Percentiles rank a stretch among this genome's conserved stretches.
Conservation (phyloP, 2,888 invertebrate species). For the Dastarcus helophoroides region DNA sequence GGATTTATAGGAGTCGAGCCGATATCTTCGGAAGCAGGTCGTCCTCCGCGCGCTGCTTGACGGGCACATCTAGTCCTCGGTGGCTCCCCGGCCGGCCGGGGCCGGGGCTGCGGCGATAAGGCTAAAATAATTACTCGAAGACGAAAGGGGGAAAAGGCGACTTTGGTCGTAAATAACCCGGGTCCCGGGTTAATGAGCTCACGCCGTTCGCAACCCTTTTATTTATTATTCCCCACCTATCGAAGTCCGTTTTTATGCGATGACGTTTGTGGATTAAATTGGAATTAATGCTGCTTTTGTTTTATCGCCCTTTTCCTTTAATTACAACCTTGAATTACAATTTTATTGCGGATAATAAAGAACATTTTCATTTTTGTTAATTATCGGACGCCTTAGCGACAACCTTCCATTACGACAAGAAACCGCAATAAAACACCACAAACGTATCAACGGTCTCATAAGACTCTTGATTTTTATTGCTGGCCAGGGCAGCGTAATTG, state of each 20-base stretch:
- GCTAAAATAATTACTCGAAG: slow-evolving; percentile 26
- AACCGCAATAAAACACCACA: no score
- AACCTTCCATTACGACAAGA: no score
- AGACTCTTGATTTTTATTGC: no score
- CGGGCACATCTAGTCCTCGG: slow-evolving; percentile 14
- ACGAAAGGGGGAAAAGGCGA: slow-evolving; percentile 15
- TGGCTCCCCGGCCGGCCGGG: no score
- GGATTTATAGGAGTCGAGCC: slow-evolving; percentile 23
- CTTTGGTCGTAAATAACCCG: slow-evolving; percentile 26
- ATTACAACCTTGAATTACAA: slow-evolving; percentile 17
- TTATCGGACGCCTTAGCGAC: slow-evolving; percentile 1
- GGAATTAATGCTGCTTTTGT: slow-evolving; percentile 19
- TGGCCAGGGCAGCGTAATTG: no score
- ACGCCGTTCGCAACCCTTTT: slow-evolving; percentile 28
- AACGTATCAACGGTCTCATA: no score
- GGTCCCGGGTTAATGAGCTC: slow-evolving; percentile 29
- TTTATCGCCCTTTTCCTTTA: slow-evolving; percentile 18
- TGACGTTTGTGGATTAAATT: slow-evolving; percentile 26
- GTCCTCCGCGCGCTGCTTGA: slow-evolving; percentile 2
- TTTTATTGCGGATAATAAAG: slow-evolving; percentile 10
- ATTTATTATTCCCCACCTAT: slow-evolving; percentile 26
- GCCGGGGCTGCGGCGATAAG: neutral
- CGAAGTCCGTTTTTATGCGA: slow-evolving; percentile 19
- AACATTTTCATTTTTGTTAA: slow-evolving; percentile 1
- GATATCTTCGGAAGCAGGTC: slow-evolving; percentile 2